Evolutionary conservation across 2,888 invertebrate genomes (phyloP), one percentile per base, ranked within the genome.

Genomic region (Conchocele bisecta): DNA sequence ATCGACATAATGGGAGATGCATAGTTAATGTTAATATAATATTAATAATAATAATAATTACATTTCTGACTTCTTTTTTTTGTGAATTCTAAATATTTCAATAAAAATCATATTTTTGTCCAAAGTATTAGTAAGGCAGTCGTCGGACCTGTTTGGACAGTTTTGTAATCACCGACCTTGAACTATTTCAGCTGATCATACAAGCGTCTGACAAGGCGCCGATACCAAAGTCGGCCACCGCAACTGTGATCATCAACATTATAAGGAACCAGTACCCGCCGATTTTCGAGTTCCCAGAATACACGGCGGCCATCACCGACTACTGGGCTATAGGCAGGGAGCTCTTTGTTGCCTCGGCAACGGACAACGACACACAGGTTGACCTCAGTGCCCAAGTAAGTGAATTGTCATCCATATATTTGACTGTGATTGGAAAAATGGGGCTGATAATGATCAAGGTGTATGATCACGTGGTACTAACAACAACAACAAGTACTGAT

Each of bases 201-300:
- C 68, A 60, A 20, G 85, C 82, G 17, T 35, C 70, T 2, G 86
- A 87, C 69, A 65, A 54, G 7, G 81, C 81, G 1, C 53, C 79
- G 1, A 67, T 73, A 1, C 76, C 83, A 3, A 85, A 82, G 57
- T 72, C 75, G 6, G 82, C 77, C 9, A 69, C 75, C 2, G 75
- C 79, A 6, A 77, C 75, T 4, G 80, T 89, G 15, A 73, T 59
- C 24, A 82, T 89, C 41, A 68, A 74, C 35, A 86, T 89, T 6
- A 51, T 83, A 5, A 61, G 89, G 26, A 89, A 89, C 71, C 71
- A 75, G 57, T 57, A 83, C 58, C 80, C 79, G 1, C 89, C 89
- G 6, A 48, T 58, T 6, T 89, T 89, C 67, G 71, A 63, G 7
- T 41, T 50, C 6, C 61, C 64, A 11, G 24, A 33, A 9, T 85